phyloP scores from a whole-genome alignment of 2,113 vertebrate genomes.

The Elaphurus davidianus region DNA sequence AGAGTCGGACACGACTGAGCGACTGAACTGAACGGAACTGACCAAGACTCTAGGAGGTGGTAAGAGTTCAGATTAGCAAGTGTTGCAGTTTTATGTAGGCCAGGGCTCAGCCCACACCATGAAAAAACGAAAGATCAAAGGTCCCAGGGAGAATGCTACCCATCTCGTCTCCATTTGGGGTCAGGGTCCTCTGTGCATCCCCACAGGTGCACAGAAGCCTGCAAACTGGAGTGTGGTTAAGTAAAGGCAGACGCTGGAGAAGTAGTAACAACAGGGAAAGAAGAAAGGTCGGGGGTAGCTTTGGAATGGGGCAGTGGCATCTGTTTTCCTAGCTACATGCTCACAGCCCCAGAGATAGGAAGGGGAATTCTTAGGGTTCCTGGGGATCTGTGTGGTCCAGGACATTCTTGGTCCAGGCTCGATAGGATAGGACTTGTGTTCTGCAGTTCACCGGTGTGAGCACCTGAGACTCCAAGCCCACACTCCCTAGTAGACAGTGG shows the following conservation, averaged over 20 bases:
- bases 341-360: not conserved
- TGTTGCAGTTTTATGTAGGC: not conserved
- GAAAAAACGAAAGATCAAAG: not conserved
- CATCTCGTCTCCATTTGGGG: fast-evolving
- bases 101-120: not conserved
- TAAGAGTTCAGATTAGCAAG: not conserved
- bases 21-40: not conserved
- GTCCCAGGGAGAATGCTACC: not conserved
- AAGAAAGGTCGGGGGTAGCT: not conserved
- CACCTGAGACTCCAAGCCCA: not conserved
- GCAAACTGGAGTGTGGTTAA: not conserved
- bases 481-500: not conserved
- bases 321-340: not conserved
- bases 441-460: not conserved
- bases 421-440: not conserved
- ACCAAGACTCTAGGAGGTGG: not conserved
- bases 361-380: not conserved
- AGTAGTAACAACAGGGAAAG: not conserved
- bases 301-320: not conserved
- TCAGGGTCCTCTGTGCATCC: not conserved
- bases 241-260: not conserved
- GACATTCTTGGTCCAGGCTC: not conserved
- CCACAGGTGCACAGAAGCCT: not conserved
- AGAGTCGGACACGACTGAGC: fast-evolving
- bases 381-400: not conserved